These are phyloP conservation scores for Cydia fagiglandana DNA, from an alignment of 1,140 invertebrate genomes.

Conservation along the genomic window DNA sequence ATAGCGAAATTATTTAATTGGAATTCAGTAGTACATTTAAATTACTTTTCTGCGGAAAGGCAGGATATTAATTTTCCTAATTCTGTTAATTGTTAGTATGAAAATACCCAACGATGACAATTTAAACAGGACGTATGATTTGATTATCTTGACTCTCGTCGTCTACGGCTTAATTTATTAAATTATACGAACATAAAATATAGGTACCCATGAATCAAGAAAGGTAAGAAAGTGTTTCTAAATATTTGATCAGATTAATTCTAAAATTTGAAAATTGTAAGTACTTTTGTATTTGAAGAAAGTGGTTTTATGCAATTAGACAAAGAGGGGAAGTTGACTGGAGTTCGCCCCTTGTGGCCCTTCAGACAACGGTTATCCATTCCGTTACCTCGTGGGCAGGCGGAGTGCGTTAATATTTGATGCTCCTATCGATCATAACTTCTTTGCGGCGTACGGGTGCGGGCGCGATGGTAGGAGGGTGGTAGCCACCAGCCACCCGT, in stretches of 20 bases:
- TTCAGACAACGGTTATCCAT: constrained; percentile 67
- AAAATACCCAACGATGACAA: too few species aligned
- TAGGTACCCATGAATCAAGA: background rate
- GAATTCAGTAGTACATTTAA: too few species aligned
- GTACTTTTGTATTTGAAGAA: constrained; percentile 38
- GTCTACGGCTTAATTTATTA: background rate
- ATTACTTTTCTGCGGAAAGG: too few species aligned
- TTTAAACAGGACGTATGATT: background rate
- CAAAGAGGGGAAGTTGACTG: constrained; percentile 42
- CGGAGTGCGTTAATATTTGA: constrained; percentile 70
- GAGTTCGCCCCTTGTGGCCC: constrained; percentile 52
- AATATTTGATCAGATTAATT: constrained; percentile 5
- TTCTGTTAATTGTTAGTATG: too few species aligned
- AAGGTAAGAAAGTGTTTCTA: background rate
- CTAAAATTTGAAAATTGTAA: constrained; percentile 21
- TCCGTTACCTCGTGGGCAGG: constrained; percentile 62
- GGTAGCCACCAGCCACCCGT: constrained; percentile 2
- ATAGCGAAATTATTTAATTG: too few species aligned
- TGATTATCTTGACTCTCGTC: background rate
- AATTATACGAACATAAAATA: background rate
- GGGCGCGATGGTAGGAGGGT: constrained; percentile 28
- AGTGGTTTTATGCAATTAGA: constrained; percentile 54
- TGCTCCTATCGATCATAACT: constrained; percentile 76
- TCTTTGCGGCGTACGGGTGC: constrained; percentile 54
- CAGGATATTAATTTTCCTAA: too few species aligned